Evolutionary conservation across 2,797 vertebrate genomes (phyloP).

Genomic region (Alca torda): DNA sequence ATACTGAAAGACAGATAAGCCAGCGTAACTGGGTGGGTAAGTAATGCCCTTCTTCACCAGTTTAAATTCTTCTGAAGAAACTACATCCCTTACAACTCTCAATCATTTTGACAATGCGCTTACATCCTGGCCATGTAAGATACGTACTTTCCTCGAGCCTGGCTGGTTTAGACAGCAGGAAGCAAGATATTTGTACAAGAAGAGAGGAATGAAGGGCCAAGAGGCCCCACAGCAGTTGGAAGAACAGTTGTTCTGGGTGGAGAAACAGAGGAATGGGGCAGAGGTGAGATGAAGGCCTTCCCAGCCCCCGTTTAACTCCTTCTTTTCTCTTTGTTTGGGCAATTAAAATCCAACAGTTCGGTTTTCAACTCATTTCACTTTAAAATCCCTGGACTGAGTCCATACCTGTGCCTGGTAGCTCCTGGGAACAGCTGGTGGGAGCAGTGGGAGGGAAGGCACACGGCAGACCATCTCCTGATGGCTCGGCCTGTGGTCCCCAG

Average conservation of each 20-base stretch:
- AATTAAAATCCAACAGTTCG: not conserved
- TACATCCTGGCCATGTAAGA: constrained; percentile 17
- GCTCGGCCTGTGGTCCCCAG: not conserved
- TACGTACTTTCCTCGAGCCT: not conserved
- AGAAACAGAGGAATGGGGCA: not conserved
- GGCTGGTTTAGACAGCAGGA: constrained; percentile 25
- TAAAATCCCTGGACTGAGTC: not conserved
- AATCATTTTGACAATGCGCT: constrained; percentile 26
- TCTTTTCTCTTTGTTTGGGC: not conserved
- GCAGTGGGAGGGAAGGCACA: not conserved
- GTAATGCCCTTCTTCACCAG: not conserved
- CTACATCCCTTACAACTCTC: not conserved
- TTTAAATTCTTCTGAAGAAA: constrained; percentile 15
- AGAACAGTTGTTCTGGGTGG: constrained; percentile 8
- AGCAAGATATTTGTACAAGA: constrained; percentile 55
- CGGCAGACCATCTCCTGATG: not conserved
- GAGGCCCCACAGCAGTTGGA: constrained; percentile 14
- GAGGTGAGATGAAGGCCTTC: not conserved
- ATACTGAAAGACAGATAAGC: not conserved
- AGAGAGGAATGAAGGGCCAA: constrained; percentile 41
- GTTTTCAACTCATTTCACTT: not conserved
- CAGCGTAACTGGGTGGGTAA: not conserved
- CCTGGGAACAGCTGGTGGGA: not conserved
- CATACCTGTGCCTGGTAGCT: not conserved
- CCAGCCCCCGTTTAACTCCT: not conserved